These are phyloP conservation scores for Glareola pratincola DNA, from an alignment of 2,113 vertebrate genomes.

Conservation along the genomic window DNA sequence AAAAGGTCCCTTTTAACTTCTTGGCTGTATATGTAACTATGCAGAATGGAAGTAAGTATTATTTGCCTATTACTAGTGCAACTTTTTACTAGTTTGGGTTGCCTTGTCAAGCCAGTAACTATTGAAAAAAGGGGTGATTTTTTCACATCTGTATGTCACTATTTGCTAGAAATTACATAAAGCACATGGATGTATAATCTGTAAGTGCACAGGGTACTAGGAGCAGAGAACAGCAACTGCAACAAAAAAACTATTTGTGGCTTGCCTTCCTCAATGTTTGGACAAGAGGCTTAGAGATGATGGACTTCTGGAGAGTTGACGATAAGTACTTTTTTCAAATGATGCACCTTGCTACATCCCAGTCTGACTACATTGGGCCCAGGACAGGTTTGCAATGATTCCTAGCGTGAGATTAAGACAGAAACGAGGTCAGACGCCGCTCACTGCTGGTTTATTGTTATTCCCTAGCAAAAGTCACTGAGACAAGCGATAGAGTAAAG, in stretches of 20 bases:
- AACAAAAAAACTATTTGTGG: accelerated
- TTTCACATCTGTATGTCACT: neutral
- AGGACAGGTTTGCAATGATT: no score
- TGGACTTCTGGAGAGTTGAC: neutral
- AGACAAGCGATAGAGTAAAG: no score
- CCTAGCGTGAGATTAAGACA: no score
- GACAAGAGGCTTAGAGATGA: neutral
- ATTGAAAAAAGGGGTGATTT: neutral
- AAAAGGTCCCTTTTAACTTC: neutral
- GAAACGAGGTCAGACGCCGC: no score
- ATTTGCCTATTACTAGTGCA: neutral
- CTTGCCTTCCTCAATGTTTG: neutral
- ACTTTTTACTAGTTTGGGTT: neutral
- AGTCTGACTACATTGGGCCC: no score
- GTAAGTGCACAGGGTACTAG: neutral
- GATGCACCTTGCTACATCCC: neutral
- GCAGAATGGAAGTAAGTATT: neutral
- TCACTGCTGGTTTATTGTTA: no score
- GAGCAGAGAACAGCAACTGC: neutral
- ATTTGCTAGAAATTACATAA: neutral
- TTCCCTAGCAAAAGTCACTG: no score
- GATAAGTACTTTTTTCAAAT: neutral
- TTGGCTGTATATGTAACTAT: neutral
- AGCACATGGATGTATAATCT: neutral
- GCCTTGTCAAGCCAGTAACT: neutral